Percentiles rank a stretch among this genome's conserved stretches.
Evolutionary conservation across 2,797 vertebrate species (phyloP).

Genomic region (Mormyrus proboscirostris): DNA sequence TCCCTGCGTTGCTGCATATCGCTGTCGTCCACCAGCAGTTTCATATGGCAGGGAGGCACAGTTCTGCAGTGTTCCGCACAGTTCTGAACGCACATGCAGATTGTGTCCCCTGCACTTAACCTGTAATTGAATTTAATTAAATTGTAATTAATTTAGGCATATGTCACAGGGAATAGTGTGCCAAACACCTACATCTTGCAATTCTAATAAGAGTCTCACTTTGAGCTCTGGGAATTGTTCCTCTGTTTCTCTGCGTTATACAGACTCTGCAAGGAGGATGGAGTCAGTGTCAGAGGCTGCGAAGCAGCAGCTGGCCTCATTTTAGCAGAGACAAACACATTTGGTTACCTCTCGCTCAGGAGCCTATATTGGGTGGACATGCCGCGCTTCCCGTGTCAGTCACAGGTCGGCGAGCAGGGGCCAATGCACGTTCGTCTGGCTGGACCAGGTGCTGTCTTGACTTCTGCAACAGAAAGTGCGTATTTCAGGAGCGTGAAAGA

Average conservation of each 20-base stretch:
- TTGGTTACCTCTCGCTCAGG: neutral
- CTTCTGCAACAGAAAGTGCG: neutral
- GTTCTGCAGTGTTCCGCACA: neutral
- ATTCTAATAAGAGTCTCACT: neutral
- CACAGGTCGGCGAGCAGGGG: neutral
- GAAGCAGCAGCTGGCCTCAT: conserved; percentile 23
- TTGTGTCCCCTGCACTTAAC: conserved; percentile 18
- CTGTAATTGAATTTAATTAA: conserved; percentile 20
- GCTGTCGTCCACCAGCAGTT: neutral
- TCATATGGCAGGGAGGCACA: neutral
- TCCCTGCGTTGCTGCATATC: too few relatives aligned
- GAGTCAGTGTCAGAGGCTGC: conserved; percentile 11
- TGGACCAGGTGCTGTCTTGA: neutral
- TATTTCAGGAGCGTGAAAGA: neutral
- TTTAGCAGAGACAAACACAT: conserved; percentile 42
- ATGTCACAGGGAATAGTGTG: neutral
- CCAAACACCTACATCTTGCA: neutral
- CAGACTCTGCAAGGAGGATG: neutral
- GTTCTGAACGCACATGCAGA: neutral
- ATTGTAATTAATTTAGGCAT: conserved; percentile 16
- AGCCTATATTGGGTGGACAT: neutral
- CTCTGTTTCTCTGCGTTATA: neutral
- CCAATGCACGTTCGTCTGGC: neutral
- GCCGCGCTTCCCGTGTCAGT: neutral
- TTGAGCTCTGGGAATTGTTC: neutral